Evolutionary conservation across 2,113 vertebrate genomes (phyloP).

Genomic region (Trematocara nigrifrons): DNA sequence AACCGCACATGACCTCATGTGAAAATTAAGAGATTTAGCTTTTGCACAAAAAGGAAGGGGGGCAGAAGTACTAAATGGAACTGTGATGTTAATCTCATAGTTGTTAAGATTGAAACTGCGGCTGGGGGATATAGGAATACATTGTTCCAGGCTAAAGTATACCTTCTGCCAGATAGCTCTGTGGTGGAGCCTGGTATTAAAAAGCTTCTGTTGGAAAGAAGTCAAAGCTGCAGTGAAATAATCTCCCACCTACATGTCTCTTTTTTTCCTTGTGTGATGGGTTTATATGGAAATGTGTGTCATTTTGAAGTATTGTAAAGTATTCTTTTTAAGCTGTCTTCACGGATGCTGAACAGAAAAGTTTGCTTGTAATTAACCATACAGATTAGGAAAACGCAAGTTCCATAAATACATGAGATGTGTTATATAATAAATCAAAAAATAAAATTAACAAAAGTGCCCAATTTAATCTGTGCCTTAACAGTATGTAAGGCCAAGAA

Average conservation of each 20-base stretch:
- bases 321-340: not conserved
- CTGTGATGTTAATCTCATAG: conserved; percentile 2
- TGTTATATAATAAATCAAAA: not conserved
- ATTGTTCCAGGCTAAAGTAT: not conserved
- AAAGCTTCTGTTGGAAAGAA: not conserved
- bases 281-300: not conserved
- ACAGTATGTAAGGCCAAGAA: not conserved
- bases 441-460: not conserved
- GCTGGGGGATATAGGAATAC: not conserved
- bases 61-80: not conserved
- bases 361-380: not conserved
- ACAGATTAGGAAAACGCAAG: not conserved
- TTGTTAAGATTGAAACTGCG: not conserved
- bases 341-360: not conserved
- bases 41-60: not conserved
- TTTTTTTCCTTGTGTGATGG: not conserved
- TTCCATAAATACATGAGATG: not conserved
- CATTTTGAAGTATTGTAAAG: not conserved
- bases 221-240: conserved; percentile 1
- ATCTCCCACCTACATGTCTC: not conserved
- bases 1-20: not conserved
- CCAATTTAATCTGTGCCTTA: not conserved
- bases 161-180: not conserved
- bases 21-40: not conserved
- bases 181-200: conserved; percentile 11